Conservation (phyloP, 2,113 vertebrate species). For the Sula dactylatra region DNA sequence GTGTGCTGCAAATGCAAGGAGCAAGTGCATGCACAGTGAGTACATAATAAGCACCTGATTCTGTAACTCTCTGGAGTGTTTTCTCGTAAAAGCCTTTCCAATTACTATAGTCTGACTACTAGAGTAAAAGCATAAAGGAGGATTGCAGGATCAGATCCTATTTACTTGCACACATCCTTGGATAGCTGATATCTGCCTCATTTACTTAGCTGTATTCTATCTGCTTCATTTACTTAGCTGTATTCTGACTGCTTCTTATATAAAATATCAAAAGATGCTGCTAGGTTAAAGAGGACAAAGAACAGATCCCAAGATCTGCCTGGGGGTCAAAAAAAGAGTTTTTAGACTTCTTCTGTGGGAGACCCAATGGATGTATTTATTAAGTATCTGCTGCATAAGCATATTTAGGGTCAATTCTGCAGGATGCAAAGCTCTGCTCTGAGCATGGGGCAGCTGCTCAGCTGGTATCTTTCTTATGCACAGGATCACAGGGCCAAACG, state of each 20-base stretch:
- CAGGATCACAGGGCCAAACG: background rate
- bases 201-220: background rate
- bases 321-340: background rate
- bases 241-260: background rate
- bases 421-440: background rate
- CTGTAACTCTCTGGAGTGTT: background rate
- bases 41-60: background rate
- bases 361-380: background rate
- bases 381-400: background rate
- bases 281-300: background rate
- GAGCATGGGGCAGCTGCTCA: background rate
- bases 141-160: background rate
- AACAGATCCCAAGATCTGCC: background rate
- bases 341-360: background rate
- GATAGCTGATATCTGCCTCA: background rate
- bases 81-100: background rate
- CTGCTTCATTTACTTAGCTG: background rate
- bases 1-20: background rate
- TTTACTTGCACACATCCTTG: background rate
- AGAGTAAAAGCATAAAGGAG: background rate
- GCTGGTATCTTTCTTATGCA: background rate
- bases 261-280: background rate
- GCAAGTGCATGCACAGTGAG: background rate
- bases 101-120: background rate
- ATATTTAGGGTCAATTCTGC: background rate